Percentiles rank a stretch among this genome's conserved stretches.
These are phyloP conservation scores for Apodemia hepburni DNA, from an alignment of 2,888 invertebrate genomes.

Conservation along the genomic window DNA sequence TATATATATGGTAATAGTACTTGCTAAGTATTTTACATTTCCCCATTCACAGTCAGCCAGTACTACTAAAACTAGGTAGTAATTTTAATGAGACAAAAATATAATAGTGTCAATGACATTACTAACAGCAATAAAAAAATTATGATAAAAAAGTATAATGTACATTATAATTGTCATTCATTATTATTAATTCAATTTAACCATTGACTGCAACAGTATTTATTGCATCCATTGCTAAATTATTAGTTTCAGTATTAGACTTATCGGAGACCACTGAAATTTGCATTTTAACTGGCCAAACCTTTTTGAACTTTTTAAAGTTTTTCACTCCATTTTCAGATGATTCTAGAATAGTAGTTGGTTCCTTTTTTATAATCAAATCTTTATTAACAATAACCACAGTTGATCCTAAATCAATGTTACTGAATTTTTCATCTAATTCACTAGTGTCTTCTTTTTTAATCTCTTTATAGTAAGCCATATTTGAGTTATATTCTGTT, in stretches of 20 bases:
- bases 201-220: conserved; percentile 9
- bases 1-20: too few relatives aligned
- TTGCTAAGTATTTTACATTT: too few relatives aligned
- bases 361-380: conserved; percentile 62
- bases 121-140: too few relatives aligned
- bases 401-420: conserved; percentile 57
- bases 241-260: conserved; percentile 18
- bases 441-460: conserved; percentile 53
- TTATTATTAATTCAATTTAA: background rate
- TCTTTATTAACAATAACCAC: conserved; percentile 48
- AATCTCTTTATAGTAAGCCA: conserved; percentile 37
- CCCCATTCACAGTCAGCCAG: too few relatives aligned
- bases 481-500: conserved; percentile 41
- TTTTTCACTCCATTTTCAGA: conserved; percentile 44
- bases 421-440: conserved; percentile 53
- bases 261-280: conserved; percentile 46
- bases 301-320: conserved; percentile 71
- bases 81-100: too few relatives aligned
- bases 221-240: background rate
- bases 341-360: conserved; percentile 33
- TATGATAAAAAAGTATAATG: too few relatives aligned
- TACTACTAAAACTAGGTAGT: too few relatives aligned
- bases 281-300: conserved; percentile 66
- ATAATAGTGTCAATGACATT: too few relatives aligned
- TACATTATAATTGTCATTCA: too few relatives aligned